Conservation (phyloP, 35 echinoderm and acorn worm species). For the Patiria miniata region DNA sequence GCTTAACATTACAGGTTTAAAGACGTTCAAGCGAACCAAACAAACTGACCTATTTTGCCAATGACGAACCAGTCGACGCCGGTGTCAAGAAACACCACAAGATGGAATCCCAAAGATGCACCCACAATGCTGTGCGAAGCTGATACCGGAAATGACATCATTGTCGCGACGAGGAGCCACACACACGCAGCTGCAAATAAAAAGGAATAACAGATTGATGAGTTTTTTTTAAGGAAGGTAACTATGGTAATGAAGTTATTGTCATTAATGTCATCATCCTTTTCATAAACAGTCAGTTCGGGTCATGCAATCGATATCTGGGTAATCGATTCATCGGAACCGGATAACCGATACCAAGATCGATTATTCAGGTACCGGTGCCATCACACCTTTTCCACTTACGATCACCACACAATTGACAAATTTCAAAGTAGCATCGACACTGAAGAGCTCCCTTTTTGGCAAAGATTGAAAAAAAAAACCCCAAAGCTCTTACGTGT, state of each 20-base stretch:
- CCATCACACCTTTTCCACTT: too few species aligned
- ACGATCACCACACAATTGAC: too few species aligned
- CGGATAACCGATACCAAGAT: too few species aligned
- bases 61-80: conserved; percentile 58
- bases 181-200: conserved; percentile 35
- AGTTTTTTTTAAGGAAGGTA: not conserved
- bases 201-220: conserved; percentile 7
- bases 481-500: too few species aligned
- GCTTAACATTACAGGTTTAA: too few species aligned
- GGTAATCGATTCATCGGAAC: too few species aligned
- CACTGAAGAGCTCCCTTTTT: too few species aligned
- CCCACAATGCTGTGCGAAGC: conserved; percentile 83
- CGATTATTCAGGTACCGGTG: too few species aligned
- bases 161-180: conserved; percentile 66
- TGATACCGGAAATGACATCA: conserved; percentile 58
- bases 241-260: not conserved
- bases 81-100: conserved; percentile 50
- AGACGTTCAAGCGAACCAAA: too few species aligned
- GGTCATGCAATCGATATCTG: too few species aligned
- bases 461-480: too few species aligned
- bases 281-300: not conserved
- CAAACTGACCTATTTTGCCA: conserved; percentile 59
- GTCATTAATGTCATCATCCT: not conserved
- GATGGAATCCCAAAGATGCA: conserved; percentile 66
- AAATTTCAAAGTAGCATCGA: too few species aligned